Evolutionary conservation across 1,140 invertebrate species (phyloP).

Genomic region (Aethina tumida): DNA sequence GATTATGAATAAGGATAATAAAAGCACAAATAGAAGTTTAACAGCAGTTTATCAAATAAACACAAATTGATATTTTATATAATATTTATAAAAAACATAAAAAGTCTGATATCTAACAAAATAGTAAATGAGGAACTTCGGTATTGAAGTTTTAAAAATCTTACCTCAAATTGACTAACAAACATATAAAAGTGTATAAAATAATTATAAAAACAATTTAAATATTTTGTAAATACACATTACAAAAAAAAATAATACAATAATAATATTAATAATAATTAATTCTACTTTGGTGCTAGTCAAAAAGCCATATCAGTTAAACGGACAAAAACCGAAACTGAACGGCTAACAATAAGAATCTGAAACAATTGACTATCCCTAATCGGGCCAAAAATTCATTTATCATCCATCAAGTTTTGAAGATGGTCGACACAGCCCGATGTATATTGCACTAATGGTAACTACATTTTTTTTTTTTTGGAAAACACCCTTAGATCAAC

Average conservation of each 20-base stretch:
- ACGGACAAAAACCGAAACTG: constrained; percentile 29
- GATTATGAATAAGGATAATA: too few species aligned
- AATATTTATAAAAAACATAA: constrained; percentile 38
- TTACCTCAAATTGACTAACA: constrained; percentile 32
- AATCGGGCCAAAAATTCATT: constrained; percentile 24
- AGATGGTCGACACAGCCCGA: constrained; percentile 28
- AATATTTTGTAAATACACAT: constrained; percentile 31
- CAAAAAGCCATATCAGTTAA: constrained; percentile 30
- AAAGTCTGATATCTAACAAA: constrained; percentile 36
- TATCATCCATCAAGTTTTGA: too few species aligned
- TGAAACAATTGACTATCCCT: constrained; percentile 36
- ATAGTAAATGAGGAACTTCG: constrained; percentile 33
- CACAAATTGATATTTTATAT: constrained; percentile 35
- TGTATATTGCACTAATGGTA: constrained; percentile 38
- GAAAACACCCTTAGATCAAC: too few species aligned
- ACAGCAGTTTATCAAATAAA: constrained; percentile 36
- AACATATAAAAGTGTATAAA: constrained; percentile 37
- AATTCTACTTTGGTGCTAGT: constrained; percentile 36
- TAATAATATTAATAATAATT: constrained; percentile 25
- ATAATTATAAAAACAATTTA: constrained; percentile 36
- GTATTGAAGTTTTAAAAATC: constrained; percentile 29
- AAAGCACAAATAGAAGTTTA: constrained; percentile 23
- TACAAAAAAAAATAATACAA: constrained; percentile 31
- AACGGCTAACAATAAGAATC: constrained; percentile 31
- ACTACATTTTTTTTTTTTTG: constrained; percentile 30